Base-by-base conservation (phyloP, 2,797 vertebrate genomes). In the Benthosema pterotum region DNA sequence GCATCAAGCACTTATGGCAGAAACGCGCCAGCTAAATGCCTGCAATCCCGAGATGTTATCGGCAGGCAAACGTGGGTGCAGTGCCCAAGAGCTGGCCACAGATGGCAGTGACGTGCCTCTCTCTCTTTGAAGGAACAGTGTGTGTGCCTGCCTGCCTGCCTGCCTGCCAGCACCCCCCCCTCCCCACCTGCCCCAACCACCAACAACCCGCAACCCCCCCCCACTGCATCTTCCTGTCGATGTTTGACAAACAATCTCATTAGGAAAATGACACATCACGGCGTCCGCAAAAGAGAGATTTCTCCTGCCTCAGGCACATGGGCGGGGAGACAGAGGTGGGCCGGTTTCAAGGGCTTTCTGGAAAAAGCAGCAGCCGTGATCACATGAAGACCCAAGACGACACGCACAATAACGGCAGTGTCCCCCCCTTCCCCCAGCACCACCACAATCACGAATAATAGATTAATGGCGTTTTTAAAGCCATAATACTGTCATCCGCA, bases 31-130 rank as follows among this genome's bases (percentile, higher is more conserved):
- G 32, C 32, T 38, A 38, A 38, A 38, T 38, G 32, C 32, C 32
- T 38, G 32, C 32, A 38, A 38, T 38, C 32, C 11, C 32, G 3
- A 11, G 32, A 38, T 38, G 32, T 46, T 46, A 15, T 46, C 45
- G 3, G 45, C 12, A 22, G 25, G 15, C 28, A 9, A 5, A 28
- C 28, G 46, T 32, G 49, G 65, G 59, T 88, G 88, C 63, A 88
- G 63, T 89, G 64, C 72, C 63, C n/a, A 58, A 45, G 17, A 69
- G 48, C 46, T 67, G 65, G 64, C 89, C 77, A 82, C 90, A 91
- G 88, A 85, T 85, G 88, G 88, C 86, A 89, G 65, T 69, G 56
- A 81, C 60, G 80, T 63, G 72, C 80, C 79, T 82, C 60, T 64
- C 12, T 49, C 55, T 47, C 12, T 47, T 47, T 58, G 38, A 52